Evolutionary conservation across 2,888 invertebrate genomes (phyloP).

Genomic region (Chrysina gloriosa): DNA sequence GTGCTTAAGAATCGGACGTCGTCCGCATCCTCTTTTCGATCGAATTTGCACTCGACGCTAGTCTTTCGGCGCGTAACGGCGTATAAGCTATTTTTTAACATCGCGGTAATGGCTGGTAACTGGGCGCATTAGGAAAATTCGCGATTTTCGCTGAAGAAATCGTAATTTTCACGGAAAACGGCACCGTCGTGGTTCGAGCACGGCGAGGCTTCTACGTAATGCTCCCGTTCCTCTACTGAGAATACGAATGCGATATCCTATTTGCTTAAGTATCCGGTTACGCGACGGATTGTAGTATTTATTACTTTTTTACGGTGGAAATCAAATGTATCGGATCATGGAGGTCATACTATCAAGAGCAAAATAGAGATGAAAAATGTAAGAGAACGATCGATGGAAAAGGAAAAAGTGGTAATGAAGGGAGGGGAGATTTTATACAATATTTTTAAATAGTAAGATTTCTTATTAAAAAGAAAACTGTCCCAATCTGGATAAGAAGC

Average conservation of each 20-base stretch:
- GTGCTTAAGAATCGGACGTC: neutral
- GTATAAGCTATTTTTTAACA: slow-evolving; percentile 14
- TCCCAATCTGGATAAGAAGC: no score
- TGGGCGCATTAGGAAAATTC: no score
- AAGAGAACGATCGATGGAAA: no score
- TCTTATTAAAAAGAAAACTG: no score
- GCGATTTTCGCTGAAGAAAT: neutral
- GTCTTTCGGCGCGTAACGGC: neutral
- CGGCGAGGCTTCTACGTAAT: neutral
- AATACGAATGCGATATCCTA: neutral
- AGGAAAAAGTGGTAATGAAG: no score
- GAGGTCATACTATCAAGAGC: neutral
- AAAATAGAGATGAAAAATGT: no score
- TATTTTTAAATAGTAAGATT: no score
- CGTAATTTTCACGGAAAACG: slow-evolving; percentile 1
- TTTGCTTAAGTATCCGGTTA: neutral
- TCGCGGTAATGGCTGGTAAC: no score
- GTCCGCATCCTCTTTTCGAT: neutral
- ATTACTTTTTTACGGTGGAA: slow-evolving; percentile 5
- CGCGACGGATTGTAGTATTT: neutral
- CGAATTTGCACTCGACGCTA: slow-evolving; percentile 6
- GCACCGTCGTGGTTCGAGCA: neutral
- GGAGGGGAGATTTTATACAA: no score
- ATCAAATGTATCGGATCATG: neutral
- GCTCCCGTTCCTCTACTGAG: neutral